A percentile compares a stretch with the other conserved stretches of the same genome.
phyloP scores from a whole-genome alignment of 1,140 invertebrate genomes.

The Coptotermes formosanus region DNA sequence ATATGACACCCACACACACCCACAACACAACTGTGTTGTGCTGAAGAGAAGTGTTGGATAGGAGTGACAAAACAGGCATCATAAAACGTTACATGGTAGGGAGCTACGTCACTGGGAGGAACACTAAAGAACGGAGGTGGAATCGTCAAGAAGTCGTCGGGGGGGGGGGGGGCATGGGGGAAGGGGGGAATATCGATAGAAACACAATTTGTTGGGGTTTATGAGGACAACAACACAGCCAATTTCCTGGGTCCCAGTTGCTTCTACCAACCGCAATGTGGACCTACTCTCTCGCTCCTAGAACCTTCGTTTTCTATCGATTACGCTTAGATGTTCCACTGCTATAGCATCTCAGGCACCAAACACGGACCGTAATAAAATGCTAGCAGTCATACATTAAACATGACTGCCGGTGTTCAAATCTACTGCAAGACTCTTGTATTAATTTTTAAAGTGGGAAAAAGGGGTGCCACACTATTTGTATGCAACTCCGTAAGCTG shows the following conservation, averaged over 20 bases:
- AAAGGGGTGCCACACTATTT: too few relatives aligned
- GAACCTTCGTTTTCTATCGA: background rate
- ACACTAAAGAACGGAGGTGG: background rate
- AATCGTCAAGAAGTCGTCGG: background rate
- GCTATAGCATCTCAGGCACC: background rate
- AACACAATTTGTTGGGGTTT: slow-evolving; percentile 1
- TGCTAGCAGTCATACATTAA: background rate
- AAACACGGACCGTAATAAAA: background rate
- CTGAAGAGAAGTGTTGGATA: background rate
- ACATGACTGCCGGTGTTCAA: background rate
- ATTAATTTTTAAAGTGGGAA: too few relatives aligned
- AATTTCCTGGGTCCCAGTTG: background rate
- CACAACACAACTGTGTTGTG: too few relatives aligned
- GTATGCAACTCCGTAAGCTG: too few relatives aligned
- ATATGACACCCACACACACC: background rate
- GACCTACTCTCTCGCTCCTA: background rate
- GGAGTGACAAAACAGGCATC: background rate
- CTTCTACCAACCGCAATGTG: too few relatives aligned
- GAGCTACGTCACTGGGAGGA: background rate
- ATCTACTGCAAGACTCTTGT: background rate
- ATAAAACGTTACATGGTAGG: background rate
- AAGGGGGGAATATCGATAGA: background rate
- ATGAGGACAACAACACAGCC: background rate
- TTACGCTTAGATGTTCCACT: background rate
- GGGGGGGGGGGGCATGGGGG: background rate